These are phyloP conservation scores for Hystrix brachyura DNA, from an alignment of 2,113 vertebrate species.

Conservation along the genomic window DNA sequence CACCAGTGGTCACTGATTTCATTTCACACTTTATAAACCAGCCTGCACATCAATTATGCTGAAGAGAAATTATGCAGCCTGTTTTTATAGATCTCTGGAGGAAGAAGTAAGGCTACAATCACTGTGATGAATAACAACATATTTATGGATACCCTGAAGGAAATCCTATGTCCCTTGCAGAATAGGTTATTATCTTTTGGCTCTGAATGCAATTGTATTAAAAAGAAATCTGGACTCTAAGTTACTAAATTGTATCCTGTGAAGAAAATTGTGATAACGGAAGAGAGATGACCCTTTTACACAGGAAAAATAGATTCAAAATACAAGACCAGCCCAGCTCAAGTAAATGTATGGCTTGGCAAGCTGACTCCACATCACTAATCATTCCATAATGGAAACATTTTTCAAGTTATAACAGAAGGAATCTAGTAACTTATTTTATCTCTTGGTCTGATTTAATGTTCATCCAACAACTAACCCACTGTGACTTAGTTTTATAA, in stretches of 20 bases:
- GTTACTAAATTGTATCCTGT: background rate
- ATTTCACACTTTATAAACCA: conserved; percentile 51
- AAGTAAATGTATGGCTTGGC: background rate
- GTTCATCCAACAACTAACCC: background rate
- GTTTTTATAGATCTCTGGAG: conserved; percentile 1
- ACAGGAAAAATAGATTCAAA: background rate
- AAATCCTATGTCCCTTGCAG: background rate
- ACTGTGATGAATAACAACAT: no score
- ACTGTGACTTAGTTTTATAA: conserved; percentile 18
- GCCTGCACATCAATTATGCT: background rate
- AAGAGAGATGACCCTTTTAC: background rate
- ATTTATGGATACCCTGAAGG: background rate
- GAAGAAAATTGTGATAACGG: background rate
- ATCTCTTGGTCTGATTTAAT: background rate
- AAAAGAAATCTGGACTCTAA: background rate
- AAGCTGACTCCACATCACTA: background rate
- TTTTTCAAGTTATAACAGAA: background rate
- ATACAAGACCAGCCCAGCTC: background rate
- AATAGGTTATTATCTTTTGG: background rate
- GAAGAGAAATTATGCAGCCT: background rate
- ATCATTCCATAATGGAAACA: background rate
- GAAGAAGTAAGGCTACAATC: background rate
- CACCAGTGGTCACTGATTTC: background rate
- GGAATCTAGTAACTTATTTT: background rate
- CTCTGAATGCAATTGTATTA: background rate